Percentiles rank a stretch among this genome's conserved stretches.
phyloP scores from a whole-genome alignment of 2,113 vertebrate genomes.

The Anguilla rostrata region DNA sequence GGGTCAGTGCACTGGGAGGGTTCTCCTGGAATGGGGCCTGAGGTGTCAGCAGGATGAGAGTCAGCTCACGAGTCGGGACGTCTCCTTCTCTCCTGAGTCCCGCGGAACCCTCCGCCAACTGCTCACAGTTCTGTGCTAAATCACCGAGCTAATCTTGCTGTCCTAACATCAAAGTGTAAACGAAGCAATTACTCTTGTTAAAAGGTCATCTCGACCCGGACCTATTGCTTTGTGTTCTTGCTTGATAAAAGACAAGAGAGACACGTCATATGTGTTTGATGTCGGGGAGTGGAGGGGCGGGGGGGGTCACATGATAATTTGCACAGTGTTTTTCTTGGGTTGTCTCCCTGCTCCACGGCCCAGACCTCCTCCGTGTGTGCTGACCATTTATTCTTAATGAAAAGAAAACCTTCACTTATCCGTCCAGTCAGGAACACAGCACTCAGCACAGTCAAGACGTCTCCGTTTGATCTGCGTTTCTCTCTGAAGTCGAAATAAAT shows the following conservation, averaged over 20 bases:
- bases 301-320: not conserved
- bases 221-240: not conserved
- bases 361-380: not conserved
- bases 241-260: not conserved
- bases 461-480: not conserved
- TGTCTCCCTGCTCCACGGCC: not conserved
- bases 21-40: too few species aligned
- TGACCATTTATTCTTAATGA: not conserved
- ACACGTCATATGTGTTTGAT: not conserved
- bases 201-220: not conserved
- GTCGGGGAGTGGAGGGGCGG: too few species aligned
- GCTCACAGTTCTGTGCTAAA: too few species aligned
- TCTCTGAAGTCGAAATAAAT: slow-evolving; percentile 16
- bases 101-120: too few species aligned
- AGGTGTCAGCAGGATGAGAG: too few species aligned
- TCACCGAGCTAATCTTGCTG: too few species aligned
- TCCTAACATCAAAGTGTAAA: too few species aligned
- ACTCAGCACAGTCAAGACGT: not conserved
- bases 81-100: too few species aligned
- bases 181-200: not conserved
- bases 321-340: not conserved
- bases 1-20: too few species aligned
- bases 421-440: not conserved
- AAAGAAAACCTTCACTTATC: not conserved
- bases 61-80: too few species aligned